Evolutionary conservation across 2,113 vertebrate genomes (phyloP).

Genomic region (Chrysemys picta): DNA sequence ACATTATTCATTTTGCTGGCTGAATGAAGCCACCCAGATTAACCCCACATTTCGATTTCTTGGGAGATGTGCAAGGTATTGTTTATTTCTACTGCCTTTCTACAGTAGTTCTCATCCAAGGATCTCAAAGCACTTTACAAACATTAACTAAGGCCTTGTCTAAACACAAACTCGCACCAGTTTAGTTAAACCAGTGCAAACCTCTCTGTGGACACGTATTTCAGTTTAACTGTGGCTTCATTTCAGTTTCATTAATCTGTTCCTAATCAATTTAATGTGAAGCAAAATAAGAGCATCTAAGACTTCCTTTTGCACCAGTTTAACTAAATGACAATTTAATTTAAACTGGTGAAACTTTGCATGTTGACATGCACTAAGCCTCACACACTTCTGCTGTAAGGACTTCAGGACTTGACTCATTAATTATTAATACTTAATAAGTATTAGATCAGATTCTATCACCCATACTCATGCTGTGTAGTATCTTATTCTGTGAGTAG

Average conservation of each 20-base stretch:
- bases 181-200: background rate
- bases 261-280: slow-evolving; percentile 2
- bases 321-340: rapidly evolving
- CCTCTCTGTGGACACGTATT: background rate
- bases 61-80: background rate
- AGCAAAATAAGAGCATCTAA: background rate
- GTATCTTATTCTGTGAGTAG: rapidly evolving
- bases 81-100: rapidly evolving
- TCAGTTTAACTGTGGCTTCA: background rate
- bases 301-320: rapidly evolving
- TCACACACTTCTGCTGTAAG: background rate
- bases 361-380: rapidly evolving
- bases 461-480: rapidly evolving
- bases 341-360: background rate
- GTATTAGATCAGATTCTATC: background rate
- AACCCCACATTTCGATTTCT: background rate
- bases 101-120: background rate
- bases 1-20: background rate
- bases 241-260: background rate
- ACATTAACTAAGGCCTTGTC: slow-evolving; percentile 4
- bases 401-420: background rate
- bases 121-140: slow-evolving; percentile 39
- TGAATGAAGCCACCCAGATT: background rate
- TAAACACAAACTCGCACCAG: background rate
- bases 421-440: background rate